Percentiles rank a stretch among this genome's conserved stretches.
Evolutionary conservation across 2,888 invertebrate genomes (phyloP).

Genomic region (Asteroscopus sphinx): DNA sequence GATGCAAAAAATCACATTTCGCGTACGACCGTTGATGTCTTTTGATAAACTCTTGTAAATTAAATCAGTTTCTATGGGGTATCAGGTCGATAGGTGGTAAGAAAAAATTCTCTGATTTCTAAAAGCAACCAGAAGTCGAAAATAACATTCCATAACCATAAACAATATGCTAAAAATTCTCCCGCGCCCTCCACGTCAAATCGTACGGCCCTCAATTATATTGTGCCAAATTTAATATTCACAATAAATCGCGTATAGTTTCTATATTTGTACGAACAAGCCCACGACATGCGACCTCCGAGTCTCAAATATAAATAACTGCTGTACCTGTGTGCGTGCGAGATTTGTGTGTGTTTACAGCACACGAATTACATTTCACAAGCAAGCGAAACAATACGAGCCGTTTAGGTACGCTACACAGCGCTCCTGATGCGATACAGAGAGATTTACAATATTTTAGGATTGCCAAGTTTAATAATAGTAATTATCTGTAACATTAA

Average conservation of each 20-base stretch:
- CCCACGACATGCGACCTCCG: slow-evolving; percentile 77
- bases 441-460: slow-evolving; percentile 23
- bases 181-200: slow-evolving; percentile 15
- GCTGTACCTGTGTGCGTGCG: slow-evolving; percentile 64
- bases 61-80: no score
- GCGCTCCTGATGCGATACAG: slow-evolving; percentile 49
- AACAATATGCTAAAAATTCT: slow-evolving; percentile 24
- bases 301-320: slow-evolving; percentile 79
- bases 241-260: slow-evolving; percentile 61
- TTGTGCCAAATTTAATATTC: slow-evolving; percentile 60
- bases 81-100: no score
- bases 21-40: no score
- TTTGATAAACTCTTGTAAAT: no score
- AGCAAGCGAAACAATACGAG: slow-evolving; percentile 83
- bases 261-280: slow-evolving; percentile 71
- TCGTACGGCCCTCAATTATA: slow-evolving; percentile 51
- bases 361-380: slow-evolving; percentile 80
- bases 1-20: no score
- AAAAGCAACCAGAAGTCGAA: no score
- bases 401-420: slow-evolving; percentile 60
- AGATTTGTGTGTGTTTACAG: slow-evolving; percentile 76
- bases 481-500: no score
- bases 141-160: slow-evolving; percentile 4
- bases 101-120: no score
- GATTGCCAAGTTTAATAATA: no score